Conservation (phyloP, 2,797 vertebrate genomes). For the Rousettus madagascariensis region DNA sequence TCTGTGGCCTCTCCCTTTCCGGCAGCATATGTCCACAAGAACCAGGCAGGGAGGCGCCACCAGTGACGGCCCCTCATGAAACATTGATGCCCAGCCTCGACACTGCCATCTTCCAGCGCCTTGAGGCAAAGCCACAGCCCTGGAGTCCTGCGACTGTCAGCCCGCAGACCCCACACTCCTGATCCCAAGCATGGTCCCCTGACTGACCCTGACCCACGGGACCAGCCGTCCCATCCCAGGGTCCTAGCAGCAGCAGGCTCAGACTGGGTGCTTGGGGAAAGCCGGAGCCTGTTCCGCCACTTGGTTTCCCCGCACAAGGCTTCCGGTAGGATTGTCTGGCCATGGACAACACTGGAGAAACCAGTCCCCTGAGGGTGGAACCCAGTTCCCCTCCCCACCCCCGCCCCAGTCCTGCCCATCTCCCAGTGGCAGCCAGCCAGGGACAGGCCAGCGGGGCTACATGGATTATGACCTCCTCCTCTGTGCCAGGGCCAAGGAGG, state of each 20-base stretch:
- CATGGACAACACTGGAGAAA: neutral
- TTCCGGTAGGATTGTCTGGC: neutral
- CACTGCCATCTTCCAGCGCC: slow-evolving; percentile 81
- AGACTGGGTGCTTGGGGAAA: neutral
- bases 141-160: slow-evolving; percentile 71
- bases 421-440: neutral
- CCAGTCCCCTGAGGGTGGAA: neutral
- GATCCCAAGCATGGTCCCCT: neutral
- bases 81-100: slow-evolving; percentile 81
- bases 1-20: neutral
- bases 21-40: slow-evolving; percentile 72
- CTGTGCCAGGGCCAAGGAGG: neutral
- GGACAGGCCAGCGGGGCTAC: neutral
- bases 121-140: slow-evolving; percentile 78
- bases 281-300: neutral
- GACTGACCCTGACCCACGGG: rapidly evolving
- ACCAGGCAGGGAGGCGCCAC: slow-evolving; percentile 72
- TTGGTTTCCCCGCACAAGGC: neutral
- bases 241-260: neutral
- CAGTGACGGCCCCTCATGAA: slow-evolving; percentile 82
- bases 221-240: neutral
- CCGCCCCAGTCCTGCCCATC: neutral
- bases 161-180: slow-evolving; percentile 75
- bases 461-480: neutral
- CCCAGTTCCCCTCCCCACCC: too few relatives aligned